A percentile compares a stretch with the other conserved stretches of the same genome.
These are phyloP conservation scores for Bicyclus anynana DNA, from an alignment of 1,140 invertebrate genomes.

Conservation along the genomic window DNA sequence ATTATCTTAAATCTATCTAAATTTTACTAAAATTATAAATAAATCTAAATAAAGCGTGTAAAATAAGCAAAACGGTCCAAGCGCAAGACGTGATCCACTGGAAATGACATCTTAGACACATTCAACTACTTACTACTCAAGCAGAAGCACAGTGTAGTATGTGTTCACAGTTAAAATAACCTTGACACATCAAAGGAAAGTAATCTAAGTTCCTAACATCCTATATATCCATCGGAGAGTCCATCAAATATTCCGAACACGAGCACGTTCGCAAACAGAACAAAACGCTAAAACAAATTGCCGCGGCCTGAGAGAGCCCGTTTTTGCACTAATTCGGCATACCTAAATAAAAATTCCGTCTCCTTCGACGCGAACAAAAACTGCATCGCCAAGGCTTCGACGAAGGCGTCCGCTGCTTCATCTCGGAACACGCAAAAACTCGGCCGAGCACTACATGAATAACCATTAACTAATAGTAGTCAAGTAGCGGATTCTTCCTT, in stretches of 20 bases:
- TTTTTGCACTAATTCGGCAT: slow-evolving; percentile 77
- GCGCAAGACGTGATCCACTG: no score
- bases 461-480: background rate
- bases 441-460: background rate
- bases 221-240: slow-evolving; percentile 34
- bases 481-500: background rate
- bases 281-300: slow-evolving; percentile 75
- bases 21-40: no score
- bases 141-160: no score
- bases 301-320: slow-evolving; percentile 52
- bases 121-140: no score
- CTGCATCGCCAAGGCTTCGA: slow-evolving; percentile 38
- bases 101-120: no score
- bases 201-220: slow-evolving; percentile 33
- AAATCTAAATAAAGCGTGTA: no score
- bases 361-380: slow-evolving; percentile 63
- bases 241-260: slow-evolving; percentile 54
- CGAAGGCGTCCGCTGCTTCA: slow-evolving; percentile 44
- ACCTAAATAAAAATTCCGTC: slow-evolving; percentile 74
- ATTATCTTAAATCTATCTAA: no score
- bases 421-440: slow-evolving; percentile 44
- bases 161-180: no score
- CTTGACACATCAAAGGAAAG: no score
- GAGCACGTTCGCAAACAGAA: slow-evolving; percentile 51
- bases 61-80: no score